Base-by-base conservation (phyloP, 2,888 invertebrate species). In the Heteromyza rotundicornis region DNA sequence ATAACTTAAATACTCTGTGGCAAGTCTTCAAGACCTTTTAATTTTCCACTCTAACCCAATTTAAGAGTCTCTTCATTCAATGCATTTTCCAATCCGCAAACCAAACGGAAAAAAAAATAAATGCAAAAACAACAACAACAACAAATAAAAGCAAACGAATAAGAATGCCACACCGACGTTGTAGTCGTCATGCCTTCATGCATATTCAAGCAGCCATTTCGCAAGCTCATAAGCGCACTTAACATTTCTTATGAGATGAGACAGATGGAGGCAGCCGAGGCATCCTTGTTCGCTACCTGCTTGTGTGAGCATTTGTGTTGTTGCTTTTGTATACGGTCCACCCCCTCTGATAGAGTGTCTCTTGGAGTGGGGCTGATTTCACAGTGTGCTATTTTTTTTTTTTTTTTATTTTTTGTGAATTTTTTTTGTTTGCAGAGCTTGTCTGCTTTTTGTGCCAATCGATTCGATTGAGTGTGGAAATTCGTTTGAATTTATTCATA, bases 161-260 rank as follows among this genome's bases (percentile, higher is more conserved):
- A 40, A 40, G 40, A 40, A 40, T 40, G 40, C 8, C 40, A 47
- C 40, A 40, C 3, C 47, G 7, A 47, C 47, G 47, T 47, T 65
- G 64, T 69, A 10, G 51, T 67, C 71, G 71, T 74, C 68, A 66
- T 69, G 64, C 72, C 60, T 68, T 74, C 74, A 76, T 76, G 73
- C 76, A 76, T 76, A 76, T 76, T 74, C 71, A 69, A 75, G 66
- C 66, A 68, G 71, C 22, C 72, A 72, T 70, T 73, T 75, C 69
- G 72, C 67, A 73, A 72, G 69, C 74, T 72, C 74, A 76, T 74
- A 74, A 75, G 73, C 74, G 71, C 69, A 65, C 64, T 62, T 62
- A 54, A 54, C 58, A 58, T 62, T 24, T 36, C 53, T 57, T 53
- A 62, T 57, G 54, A 32, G 60, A 47, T 56, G 24, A 60, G 40